Conservation (phyloP, 2,113 vertebrate genomes). For the Eclectus roratus region DNA sequence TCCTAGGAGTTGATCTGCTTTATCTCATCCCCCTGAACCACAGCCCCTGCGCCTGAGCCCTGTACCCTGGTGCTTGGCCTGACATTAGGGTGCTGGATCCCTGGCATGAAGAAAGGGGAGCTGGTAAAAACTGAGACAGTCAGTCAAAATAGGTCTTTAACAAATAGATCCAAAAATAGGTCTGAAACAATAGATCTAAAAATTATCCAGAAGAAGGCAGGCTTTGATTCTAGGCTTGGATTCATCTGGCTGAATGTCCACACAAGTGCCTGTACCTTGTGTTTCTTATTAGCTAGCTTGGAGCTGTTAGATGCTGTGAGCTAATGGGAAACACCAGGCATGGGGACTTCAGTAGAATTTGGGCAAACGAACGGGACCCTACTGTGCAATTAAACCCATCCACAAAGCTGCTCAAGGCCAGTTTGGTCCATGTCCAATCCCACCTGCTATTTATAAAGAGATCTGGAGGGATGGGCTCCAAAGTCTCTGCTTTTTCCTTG, state of each 20-base stretch:
- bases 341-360: background rate
- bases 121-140: background rate
- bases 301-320: background rate
- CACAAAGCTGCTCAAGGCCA: background rate
- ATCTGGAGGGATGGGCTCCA: background rate
- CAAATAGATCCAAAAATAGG: background rate
- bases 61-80: too few species aligned
- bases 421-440: background rate
- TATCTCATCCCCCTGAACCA: background rate
- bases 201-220: background rate
- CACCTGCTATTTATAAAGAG: slow-evolving; percentile 44
- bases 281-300: slow-evolving; percentile 10
- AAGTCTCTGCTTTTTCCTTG: background rate
- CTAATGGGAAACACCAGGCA: slow-evolving; percentile 20
- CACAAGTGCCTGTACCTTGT: background rate
- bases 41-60: background rate
- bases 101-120: fast-evolving
- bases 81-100: background rate
- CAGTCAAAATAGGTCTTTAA: background rate
- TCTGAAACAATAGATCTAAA: background rate
- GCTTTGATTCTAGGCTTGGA: background rate
- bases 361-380: background rate
- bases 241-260: background rate
- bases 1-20: background rate
- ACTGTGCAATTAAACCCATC: slow-evolving; percentile 16